Evolutionary conservation across 2,888 invertebrate genomes (phyloP), one percentile per base, ranked within the genome.

Genomic region (Erebia aethiops): DNA sequence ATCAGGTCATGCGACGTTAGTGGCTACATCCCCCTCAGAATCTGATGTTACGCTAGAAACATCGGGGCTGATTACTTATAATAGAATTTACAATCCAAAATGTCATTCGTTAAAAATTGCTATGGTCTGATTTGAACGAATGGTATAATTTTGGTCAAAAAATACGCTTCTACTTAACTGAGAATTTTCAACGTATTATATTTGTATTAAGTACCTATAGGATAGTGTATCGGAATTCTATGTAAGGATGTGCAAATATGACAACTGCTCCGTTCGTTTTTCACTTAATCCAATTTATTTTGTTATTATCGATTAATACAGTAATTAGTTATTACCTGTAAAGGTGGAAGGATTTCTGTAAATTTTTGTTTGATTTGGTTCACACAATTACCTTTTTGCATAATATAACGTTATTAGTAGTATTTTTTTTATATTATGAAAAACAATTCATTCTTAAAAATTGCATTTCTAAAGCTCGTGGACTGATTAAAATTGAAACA

Each of bases 401-500:
- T 92, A 92, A 92, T 92, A 91, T 78, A 84, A 83, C n/a, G n/a
- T 88, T 87, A 86, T 84, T 69, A 84, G 79, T 76, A 85, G 84
- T 64, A 87, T 85, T 85, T 83, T 26, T 82, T 85, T 85, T 82
- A 82, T 85, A 79, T 62, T 79, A 80, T 79, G 84, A 81, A 81
- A 84, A 84, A 82, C 81, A 81, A 84, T 90, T 90, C 89, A 91
- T 91, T 91, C 91, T 91, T 86, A 86, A 90, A 35, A 92, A 90
- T 92, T 92, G 92, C 92, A 92, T 92, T 92, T 93, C 90, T 87
- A 88, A 92, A 92, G 86, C 87, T 89, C 87, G 85, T 86, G 86
- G 92, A 92, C 92, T 92, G 92, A 90, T 89, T 87, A 83, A 89
- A 92, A 88, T 91, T 90, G 89, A 91, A 90, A 92, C 87, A 88